phyloP scores from a whole-genome alignment of 2,797 vertebrate genomes.

The Poeciliopsis gracilis region DNA sequence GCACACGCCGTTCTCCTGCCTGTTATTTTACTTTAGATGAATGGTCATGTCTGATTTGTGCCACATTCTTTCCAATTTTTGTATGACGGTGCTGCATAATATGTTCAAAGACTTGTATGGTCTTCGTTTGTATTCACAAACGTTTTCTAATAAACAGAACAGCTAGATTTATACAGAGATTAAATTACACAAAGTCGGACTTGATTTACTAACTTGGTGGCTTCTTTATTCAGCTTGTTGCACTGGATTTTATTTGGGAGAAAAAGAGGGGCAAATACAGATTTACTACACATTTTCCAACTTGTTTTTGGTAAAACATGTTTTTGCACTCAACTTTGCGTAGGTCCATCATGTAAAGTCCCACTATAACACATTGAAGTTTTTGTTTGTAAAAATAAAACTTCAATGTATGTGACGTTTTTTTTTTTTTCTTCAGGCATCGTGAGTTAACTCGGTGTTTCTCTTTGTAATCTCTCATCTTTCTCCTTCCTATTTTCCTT shows the following conservation, averaged over 20 bases:
- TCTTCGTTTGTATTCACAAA: neutral
- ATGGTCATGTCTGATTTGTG: neutral
- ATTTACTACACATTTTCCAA: neutral
- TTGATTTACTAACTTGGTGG: neutral
- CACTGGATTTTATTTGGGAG: neutral
- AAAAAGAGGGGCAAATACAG: neutral
- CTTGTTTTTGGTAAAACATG: neutral
- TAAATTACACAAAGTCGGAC: neutral
- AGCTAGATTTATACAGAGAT: neutral
- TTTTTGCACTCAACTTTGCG: neutral
- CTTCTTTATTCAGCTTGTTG: neutral
- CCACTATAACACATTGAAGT: neutral
- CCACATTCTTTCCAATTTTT: neutral
- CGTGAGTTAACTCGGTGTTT: constrained; percentile 27
- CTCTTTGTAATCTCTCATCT: constrained; percentile 22
- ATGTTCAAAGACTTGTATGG: neutral
- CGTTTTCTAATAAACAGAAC: neutral
- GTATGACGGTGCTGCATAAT: neutral
- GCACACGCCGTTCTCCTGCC: neutral
- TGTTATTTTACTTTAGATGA: neutral
- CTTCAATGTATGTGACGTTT: neutral
- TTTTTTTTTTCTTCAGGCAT: neutral
- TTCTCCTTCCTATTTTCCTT: constrained; percentile 7
- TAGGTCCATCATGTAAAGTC: no score
- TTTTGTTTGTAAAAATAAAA: neutral